A percentile compares a stretch with the other conserved stretches of the same genome.
Evolutionary conservation across 2,888 invertebrate species (phyloP).

Genomic region (Omphaloscelis lunosa): DNA sequence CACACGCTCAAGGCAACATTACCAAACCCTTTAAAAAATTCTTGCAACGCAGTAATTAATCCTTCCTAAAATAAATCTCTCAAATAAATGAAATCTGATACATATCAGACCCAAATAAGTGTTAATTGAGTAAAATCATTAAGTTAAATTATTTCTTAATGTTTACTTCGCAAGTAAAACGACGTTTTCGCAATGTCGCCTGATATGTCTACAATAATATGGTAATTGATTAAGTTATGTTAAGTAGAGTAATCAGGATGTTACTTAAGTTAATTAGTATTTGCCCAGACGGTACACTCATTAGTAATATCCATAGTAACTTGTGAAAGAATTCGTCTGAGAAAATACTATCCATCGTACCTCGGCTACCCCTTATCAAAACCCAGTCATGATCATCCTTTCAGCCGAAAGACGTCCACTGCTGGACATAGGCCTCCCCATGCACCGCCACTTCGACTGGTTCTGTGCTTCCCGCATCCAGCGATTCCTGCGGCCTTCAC

Average conservation of each 20-base stretch:
- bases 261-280: slow-evolving; percentile 22
- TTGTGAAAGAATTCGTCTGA: not conserved
- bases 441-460: no score
- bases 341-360: no score
- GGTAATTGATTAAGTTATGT: slow-evolving; percentile 27
- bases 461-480: no score
- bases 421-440: no score
- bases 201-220: slow-evolving; percentile 20
- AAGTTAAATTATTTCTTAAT: slow-evolving; percentile 24
- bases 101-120: slow-evolving; percentile 1
- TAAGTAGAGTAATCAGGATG: slow-evolving; percentile 28
- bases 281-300: not conserved
- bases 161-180: slow-evolving; percentile 4
- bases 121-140: slow-evolving; percentile 11
- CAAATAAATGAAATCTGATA: slow-evolving; percentile 18
- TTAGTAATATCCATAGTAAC: fast-evolving
- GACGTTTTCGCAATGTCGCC: slow-evolving; percentile 24
- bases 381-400: no score
- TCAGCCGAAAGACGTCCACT: no score
- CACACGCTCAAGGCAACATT: not conserved
- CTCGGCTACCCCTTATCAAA: no score
- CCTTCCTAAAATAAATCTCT: not conserved
- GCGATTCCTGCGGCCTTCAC: no score
- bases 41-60: not conserved
- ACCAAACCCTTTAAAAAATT: not conserved